Base-by-base conservation (phyloP, 2,113 vertebrate genomes). In the Phylloscopus trochiloides region DNA sequence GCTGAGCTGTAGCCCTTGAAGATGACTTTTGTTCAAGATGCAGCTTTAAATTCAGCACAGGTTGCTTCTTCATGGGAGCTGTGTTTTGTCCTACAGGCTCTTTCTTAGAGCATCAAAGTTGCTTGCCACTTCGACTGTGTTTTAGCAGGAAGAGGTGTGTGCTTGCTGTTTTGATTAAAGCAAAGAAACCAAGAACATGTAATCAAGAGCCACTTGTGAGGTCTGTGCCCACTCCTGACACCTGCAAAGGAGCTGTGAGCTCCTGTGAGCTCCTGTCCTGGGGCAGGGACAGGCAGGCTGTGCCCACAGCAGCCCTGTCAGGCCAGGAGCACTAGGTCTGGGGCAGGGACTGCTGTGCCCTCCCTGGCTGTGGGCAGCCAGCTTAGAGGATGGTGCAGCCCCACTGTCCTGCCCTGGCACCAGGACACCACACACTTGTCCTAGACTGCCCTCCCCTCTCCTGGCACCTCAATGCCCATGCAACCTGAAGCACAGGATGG, bases 271-370 rank as follows among this genome's bases (percentile, higher is more conserved):
- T 77, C 50, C 51, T 38, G 34, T 26, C 11, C 38, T 4, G 20
- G 29, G 40, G 45, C 32, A 65, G 29, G 45, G 43, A 13, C 43
- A 48, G 57, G 42, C 47, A 38, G 42, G 14, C 10, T 6, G 17
- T 43, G 67, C 61, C 45, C 47, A 31, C 32, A 29, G 61, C n/a
- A 51, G 26, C 29, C 29, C 19, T 1, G 2, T 13, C 1, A 3
- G 9, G 0, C 25, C 1, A 0, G 9, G 7, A 66, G 7, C 65
- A 22, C 12, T 14, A 12, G 43, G 2, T 3, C 40, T 68, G 50
- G 28, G 34, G 10, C 29, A 50, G 36, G 32, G 0, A 0, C 40
- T 70, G 66, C 43, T 45, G 73, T 62, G 48, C 24, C 38, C 20
- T 48, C 48, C 20, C 20, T 43, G 75, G 25, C 43, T 32, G 7